Evolutionary conservation across 2,113 vertebrate genomes (phyloP), one percentile per base, ranked within the genome.

Genomic region (Baryphthengus martii): DNA sequence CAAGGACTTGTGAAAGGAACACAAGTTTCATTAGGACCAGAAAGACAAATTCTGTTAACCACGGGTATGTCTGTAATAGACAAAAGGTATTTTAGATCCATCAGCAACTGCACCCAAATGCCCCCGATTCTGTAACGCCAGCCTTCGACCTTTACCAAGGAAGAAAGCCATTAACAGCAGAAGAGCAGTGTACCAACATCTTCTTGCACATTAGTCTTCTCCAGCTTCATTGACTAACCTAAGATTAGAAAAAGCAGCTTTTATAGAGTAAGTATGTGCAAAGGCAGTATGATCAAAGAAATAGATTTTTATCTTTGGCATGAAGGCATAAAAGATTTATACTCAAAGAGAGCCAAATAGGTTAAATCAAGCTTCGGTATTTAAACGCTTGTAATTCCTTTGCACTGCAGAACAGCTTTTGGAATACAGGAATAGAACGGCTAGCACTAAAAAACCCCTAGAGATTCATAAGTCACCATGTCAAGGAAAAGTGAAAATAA

Each of bases 311-410:
- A 53, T 9, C 65, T 78, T 17, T 35, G 20, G 29, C 33, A 45
- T 1, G 5, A 40, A 85, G 52, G n/a, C 45, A 89, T 45, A 35
- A 4, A 67, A 33, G 24, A 62, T 28, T 88, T 9, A 1, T 26
- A 55, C 15, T 77, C 6, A 1, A n/a, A 39, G 17, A 88, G 63
- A 49, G 62, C 3, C 74, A 76, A 84, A 97, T 6, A 94, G 76
- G 95, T 97, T 97, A 98, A 96, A 88, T 72, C 20, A 85, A 25
- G 70, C 35, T 85, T 90, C 39, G 3, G 92, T 66, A 90, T 78
- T 71, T 73, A 93, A 95, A 96, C 50, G 65, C 39, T 89, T 90
- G 2, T 58, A 86, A 74, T 85, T 93, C 66, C 90, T 93, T 92
- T 65, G n/a, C 83, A 81, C 71, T 86, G 85, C 62, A 94, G 87